These are phyloP conservation scores for Pogonophryne albipinna DNA, from an alignment of 2,797 vertebrate genomes.

Conservation along the genomic window DNA sequence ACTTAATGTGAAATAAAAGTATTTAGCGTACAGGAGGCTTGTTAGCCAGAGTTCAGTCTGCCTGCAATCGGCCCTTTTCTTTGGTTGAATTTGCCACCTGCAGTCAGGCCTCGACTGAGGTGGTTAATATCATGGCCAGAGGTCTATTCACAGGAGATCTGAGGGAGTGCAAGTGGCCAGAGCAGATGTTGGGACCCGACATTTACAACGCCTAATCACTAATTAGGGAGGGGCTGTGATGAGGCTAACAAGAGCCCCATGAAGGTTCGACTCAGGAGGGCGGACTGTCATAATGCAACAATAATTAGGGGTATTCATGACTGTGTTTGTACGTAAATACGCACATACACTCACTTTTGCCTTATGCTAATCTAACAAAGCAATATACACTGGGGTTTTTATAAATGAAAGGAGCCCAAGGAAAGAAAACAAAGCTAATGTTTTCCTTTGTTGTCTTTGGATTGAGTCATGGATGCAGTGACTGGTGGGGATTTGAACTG, in stretches of 20 bases:
- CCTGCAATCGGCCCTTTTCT: constrained; percentile 62
- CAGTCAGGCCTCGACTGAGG: constrained; percentile 60
- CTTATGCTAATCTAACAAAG: constrained; percentile 58
- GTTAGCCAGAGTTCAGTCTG: constrained; percentile 22
- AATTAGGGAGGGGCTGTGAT: constrained; percentile 71
- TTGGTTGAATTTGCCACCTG: constrained; percentile 73
- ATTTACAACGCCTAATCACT: constrained; percentile 78
- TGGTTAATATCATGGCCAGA: constrained; percentile 52
- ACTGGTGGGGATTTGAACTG: constrained; percentile 73
- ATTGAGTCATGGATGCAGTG: constrained; percentile 75
- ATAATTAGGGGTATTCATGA: constrained; percentile 46
- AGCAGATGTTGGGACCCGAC: constrained; percentile 74
- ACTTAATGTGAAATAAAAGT: constrained; percentile 31
- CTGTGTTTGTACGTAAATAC: constrained; percentile 34
- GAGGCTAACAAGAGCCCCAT: constrained; percentile 58
- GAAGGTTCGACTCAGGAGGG: constrained; percentile 36
- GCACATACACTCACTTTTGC: constrained; percentile 26
- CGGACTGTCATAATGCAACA: constrained; percentile 49
- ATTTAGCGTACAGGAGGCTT: constrained; percentile 20
- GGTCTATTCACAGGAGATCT: constrained; percentile 58
- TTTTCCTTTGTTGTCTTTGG: constrained; percentile 77
- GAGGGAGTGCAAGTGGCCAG: constrained; percentile 49
- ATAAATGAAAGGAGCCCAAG: constrained; percentile 57
- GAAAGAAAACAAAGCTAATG: constrained; percentile 74
- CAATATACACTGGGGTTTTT: constrained; percentile 26